Conservation (phyloP, 1,140 invertebrate genomes). For the Palaemon carinicauda region DNA sequence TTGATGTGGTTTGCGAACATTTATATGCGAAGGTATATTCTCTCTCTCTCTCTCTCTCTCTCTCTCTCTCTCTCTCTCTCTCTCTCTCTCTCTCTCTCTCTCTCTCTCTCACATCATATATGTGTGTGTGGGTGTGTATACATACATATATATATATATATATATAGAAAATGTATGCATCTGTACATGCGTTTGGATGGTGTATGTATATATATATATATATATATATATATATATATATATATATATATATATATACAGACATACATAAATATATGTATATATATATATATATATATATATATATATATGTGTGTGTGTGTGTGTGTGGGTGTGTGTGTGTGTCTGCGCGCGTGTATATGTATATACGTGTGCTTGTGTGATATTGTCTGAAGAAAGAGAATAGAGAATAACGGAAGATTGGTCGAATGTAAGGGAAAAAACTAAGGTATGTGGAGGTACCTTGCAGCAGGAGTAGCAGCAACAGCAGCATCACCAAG, state of each 20-base stretch:
- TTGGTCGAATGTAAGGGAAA: too few relatives aligned
- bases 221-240: background rate
- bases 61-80: background rate
- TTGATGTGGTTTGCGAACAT: too few relatives aligned
- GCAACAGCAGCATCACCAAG: too few relatives aligned
- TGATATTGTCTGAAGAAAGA: background rate
- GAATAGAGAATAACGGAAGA: too few relatives aligned
- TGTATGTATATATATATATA: background rate
- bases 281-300: background rate
- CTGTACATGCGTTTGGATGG: too few relatives aligned
- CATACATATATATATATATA: background rate
- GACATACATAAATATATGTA: background rate
- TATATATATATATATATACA: background rate
- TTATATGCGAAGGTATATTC: too few relatives aligned
- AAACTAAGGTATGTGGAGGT: too few relatives aligned
- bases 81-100: background rate
- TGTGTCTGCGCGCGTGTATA: background rate
- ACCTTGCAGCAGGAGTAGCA: too few relatives aligned
- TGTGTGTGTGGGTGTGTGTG: background rate
- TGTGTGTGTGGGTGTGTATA: background rate
- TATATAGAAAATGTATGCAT: background rate
- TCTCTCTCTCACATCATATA: background rate
- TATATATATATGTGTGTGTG: background rate
- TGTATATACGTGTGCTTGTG: background rate
- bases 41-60: background rate